Base-by-base conservation (phyloP, 2,113 vertebrate species). In the Aythya baeri region DNA sequence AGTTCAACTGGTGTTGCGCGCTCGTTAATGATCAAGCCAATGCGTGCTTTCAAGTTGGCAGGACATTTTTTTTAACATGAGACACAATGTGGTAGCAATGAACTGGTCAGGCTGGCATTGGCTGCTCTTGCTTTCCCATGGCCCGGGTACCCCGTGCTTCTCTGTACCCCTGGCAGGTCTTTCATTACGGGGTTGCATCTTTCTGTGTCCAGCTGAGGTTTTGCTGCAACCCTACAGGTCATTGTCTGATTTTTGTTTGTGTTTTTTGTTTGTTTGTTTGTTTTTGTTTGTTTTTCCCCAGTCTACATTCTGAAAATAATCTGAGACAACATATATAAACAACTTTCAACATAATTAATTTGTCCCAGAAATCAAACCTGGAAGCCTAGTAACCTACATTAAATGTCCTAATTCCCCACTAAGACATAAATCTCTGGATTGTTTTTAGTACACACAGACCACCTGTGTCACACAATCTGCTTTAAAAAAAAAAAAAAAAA, bases 41-140 rank as follows among this genome's bases (percentile, higher is more conserved):
- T 17, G 3, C 6, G 7, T 14, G 4, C 77, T 82, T 83, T 49
- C 58, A 49, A 13, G 25, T 32, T 54, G 54, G 26, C 38, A 83
- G 26, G 34, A n/a, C 11, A 26, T 29, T 13, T 7, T 78, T 55
- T 77, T 54, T 43, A 21, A 27, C 2, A 6, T 16, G 17, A 59
- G 44, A 18, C 20, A 1, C 7, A 10, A 26, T 13, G 11, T n/a
- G 20, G 13, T 4, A 4, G 23, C 50, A 34, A 32, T 32, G 12
- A 61, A 61, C 31, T 21, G 11, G 32, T 3, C 8, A 5, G 2
- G 4, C 12, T 27, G n/a, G 21, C 4, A 17, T 18, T 22, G 7
- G 13, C 32, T 70, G 44, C 17, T 73, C 5, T 38, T 5, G 0
- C 22, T 41, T 25, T 61, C 4, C 1, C 3, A 0, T 4, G 1